phyloP scores from a whole-genome alignment of 2,113 vertebrate genomes.

The Lagopus leucura region DNA sequence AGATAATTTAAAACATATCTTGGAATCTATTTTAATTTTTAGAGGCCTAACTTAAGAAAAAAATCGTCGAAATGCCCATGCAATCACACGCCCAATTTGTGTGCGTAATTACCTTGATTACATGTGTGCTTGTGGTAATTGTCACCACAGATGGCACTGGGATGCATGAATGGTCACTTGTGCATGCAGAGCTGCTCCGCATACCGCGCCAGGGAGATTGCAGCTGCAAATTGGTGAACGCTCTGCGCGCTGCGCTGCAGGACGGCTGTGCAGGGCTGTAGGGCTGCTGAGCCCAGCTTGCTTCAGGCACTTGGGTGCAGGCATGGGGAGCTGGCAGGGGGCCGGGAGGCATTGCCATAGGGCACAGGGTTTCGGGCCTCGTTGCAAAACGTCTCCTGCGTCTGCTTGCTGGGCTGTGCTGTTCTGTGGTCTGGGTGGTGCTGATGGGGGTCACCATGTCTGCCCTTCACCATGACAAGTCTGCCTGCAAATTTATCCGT shows the following conservation, averaged over 20 bases:
- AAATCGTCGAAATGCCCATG: constrained; percentile 7
- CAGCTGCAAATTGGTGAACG: rapidly evolving
- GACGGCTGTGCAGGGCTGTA: rapidly evolving
- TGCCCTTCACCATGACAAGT: rapidly evolving
- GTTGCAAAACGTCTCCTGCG: rapidly evolving
- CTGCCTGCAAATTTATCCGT: rapidly evolving
- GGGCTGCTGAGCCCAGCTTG: background rate
- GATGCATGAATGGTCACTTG: background rate
- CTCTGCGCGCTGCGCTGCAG: rapidly evolving
- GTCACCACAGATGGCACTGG: constrained; percentile 1
- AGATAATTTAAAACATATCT: background rate
- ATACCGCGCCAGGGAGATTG: rapidly evolving
- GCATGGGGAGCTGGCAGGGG: background rate
- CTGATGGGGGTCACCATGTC: background rate
- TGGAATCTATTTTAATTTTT: background rate
- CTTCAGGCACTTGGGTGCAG: background rate
- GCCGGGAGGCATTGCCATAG: rapidly evolving
- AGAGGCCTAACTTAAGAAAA: background rate
- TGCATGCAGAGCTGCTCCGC: background rate
- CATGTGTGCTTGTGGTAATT: background rate
- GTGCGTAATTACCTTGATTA: constrained; percentile 8
- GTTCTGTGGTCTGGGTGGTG: too few relatives aligned
- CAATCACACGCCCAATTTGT: constrained; percentile 60
- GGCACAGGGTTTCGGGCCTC: rapidly evolving
- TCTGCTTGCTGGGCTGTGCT: too few relatives aligned